Percentiles rank a stretch among this genome's conserved stretches.
phyloP scores from a whole-genome alignment of 2,113 vertebrate species.

The Polyodon spathula region DNA sequence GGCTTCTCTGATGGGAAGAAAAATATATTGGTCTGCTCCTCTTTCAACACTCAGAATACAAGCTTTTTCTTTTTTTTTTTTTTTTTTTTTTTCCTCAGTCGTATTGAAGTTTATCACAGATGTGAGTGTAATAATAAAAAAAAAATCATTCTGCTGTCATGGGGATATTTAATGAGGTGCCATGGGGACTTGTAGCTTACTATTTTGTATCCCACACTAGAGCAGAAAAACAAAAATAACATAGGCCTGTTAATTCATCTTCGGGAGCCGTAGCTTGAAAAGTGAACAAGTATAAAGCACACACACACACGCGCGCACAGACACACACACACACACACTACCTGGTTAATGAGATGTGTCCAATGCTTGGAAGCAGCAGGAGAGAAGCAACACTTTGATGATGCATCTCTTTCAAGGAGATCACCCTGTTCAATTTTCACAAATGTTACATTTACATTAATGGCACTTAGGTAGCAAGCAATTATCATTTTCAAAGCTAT shows the following conservation, averaged over 20 bases:
- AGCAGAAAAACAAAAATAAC: conserved; percentile 1
- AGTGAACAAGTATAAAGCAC: not conserved
- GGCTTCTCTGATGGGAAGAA: not conserved
- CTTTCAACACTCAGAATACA: not conserved
- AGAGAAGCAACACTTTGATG: not conserved
- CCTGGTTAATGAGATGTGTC: not conserved
- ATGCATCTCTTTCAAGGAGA: not conserved
- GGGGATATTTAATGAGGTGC: conserved; percentile 8
- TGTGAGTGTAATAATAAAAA: conserved; percentile 1
- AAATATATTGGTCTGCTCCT: not conserved
- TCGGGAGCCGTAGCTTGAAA: not conserved
- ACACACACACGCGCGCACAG: not conserved
- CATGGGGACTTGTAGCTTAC: conserved; percentile 4
- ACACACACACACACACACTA: conserved; percentile 3
- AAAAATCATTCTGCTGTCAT: conserved; percentile 2
- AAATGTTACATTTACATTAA: conserved; percentile 3
- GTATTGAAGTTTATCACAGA: conserved; percentile 2
- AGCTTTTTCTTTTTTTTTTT: conserved; percentile 2
- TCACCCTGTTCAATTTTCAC: not conserved
- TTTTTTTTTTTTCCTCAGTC: not conserved
- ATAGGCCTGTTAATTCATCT: conserved; percentile 1
- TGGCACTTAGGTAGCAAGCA: conserved; percentile 3
- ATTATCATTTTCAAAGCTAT: no score
- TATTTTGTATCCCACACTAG: conserved; percentile 1
- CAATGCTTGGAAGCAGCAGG: not conserved